Evolutionary conservation across 2,888 invertebrate species (phyloP), one percentile per base, ranked within the genome.

Genomic region (Bursaphelenchus okinawaensis): DNA sequence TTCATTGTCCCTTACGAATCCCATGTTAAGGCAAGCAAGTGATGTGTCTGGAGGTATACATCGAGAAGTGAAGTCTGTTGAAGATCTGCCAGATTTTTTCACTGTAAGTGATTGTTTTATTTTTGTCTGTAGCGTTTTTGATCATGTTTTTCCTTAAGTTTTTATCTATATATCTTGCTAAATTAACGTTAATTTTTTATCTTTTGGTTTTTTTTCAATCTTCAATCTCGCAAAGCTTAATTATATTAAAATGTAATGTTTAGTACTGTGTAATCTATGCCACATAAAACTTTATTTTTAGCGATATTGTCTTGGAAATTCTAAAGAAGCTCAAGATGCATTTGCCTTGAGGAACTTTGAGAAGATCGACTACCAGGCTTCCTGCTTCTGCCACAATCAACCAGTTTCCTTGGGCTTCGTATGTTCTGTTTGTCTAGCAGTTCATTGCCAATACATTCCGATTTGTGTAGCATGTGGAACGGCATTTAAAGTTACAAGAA

Each of bases 361-460:
- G 24, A 20, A 19, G 51, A 64, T 96, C 6, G 94, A 95, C 85
- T 95, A 95, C 85, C 87, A 95, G 75, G 94, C 96, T 3, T 93
- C 95, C 0, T 96, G 96, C 84, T 96, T 96, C 86, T 98, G 96
- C 82, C 96, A 96, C 83, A 87, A 93, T 23, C 91, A 92, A 78
- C 87, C 96, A 40, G 90, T 96, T 67, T 93, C 94, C 82, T 90
- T 95, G 76, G 96, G 95, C 69, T 95, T 90, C 84, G 95, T 96
- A 22, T 98, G 96, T 85, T 96, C 95, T 7, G 92, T 95, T 62
- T 96, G 96, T 84, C 87, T 98, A 52, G 94, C 94, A 73, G 91
- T 66, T 22, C 66, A 66, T 31, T 66, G 66, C 26, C 61, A 66
- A 52, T 40, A 26, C 9, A 9, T 20, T 16, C 52, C 66, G 31